These are phyloP conservation scores for Creontiades dilutus DNA, from an alignment of 2,888 invertebrate genomes.

Conservation along the genomic window DNA sequence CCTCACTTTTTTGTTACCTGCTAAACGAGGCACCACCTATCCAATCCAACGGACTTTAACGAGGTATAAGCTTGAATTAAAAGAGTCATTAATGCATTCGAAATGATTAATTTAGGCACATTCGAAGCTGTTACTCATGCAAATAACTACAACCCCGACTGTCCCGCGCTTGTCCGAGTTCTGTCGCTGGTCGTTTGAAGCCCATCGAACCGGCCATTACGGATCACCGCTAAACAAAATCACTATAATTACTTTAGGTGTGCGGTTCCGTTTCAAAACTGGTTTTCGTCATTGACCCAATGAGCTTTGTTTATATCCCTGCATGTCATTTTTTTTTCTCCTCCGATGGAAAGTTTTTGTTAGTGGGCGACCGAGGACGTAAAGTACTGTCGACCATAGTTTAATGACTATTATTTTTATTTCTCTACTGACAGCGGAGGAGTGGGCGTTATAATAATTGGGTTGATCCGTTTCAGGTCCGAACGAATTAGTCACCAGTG, in stretches of 20 bases:
- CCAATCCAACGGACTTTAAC: neutral
- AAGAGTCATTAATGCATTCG: neutral
- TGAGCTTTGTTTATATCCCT: conserved; percentile 37
- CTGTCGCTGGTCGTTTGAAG: conserved; percentile 10
- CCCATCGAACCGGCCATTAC: conserved; percentile 35
- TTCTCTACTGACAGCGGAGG: neutral
- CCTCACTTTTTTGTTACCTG: conserved; percentile 7
- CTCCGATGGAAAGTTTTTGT: neutral
- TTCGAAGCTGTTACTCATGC: conserved; percentile 37
- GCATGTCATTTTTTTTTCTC: neutral
- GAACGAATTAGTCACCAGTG: neutral
- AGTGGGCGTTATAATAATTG: neutral
- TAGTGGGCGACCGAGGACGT: neutral
- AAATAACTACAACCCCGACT: neutral
- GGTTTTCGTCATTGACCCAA: conserved; percentile 57
- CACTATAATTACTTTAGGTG: conserved; percentile 58
- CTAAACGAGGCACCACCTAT: neutral
- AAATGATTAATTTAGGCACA: conserved; percentile 5
- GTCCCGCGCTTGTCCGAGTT: neutral
- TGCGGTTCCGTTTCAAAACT: conserved; percentile 39
- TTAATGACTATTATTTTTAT: neutral
- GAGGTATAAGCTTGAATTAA: conserved; percentile 17
- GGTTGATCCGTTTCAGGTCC: neutral
- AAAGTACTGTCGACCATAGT: neutral
- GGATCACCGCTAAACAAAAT: conserved; percentile 29